Evolutionary conservation across 2,797 vertebrate genomes (phyloP).

Genomic region (Prionace glauca): DNA sequence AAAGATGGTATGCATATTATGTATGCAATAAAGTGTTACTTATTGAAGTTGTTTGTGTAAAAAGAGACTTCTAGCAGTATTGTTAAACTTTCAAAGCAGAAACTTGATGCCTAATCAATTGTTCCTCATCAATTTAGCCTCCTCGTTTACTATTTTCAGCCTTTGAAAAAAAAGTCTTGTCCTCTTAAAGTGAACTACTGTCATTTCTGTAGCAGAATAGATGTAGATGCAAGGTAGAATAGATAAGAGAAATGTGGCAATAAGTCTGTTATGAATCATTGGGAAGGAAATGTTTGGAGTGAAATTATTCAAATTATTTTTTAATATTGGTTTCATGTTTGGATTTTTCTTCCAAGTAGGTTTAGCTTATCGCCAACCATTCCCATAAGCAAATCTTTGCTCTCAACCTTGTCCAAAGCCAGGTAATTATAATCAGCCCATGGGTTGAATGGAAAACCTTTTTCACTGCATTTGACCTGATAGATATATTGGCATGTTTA

Average conservation of each 20-base stretch:
- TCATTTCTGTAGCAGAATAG: background rate
- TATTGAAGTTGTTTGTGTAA: background rate
- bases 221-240: background rate
- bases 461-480: background rate
- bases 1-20: background rate
- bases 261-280: background rate
- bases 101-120: background rate
- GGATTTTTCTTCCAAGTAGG: background rate
- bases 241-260: background rate
- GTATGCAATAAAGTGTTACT: background rate
- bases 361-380: background rate
- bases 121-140: background rate
- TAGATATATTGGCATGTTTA: background rate
- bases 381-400: background rate
- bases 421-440: background rate
- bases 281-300: background rate
- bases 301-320: background rate
- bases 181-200: background rate
- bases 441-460: background rate
- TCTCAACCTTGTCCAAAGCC: background rate
- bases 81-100: background rate
- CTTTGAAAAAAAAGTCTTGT: background rate
- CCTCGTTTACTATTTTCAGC: background rate
- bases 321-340: background rate
- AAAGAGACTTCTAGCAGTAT: background rate